Conservation (phyloP, 2,888 invertebrate genomes). For the Neoaliturus tenellus region DNA sequence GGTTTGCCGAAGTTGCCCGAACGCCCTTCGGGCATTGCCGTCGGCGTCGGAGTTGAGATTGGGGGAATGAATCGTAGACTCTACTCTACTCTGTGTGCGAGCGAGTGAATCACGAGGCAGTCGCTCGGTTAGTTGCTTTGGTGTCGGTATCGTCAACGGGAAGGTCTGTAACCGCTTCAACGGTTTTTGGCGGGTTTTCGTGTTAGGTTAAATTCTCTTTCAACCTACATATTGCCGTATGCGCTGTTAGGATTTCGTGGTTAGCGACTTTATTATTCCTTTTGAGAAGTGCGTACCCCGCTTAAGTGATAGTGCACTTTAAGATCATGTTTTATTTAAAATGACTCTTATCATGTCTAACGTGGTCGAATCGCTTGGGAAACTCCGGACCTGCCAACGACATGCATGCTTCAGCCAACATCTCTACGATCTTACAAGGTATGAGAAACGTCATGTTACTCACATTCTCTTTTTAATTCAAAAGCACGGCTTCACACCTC, state of each 20-base stretch:
- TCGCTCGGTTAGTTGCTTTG: not conserved
- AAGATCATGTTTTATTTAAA: not conserved
- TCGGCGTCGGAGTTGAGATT: not conserved
- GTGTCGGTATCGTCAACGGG: no score
- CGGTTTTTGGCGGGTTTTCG: not conserved
- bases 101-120: conserved; percentile 10
- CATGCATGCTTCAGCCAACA: not conserved
- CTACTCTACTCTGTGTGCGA: not conserved
- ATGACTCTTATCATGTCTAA: not conserved
- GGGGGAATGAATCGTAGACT: no score
- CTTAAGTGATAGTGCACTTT: not conserved
- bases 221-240: not conserved
- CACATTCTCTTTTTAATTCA: not conserved
- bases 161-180: not conserved
- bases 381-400: not conserved
- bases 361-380: not conserved
- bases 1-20: not conserved
- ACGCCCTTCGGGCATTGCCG: not conserved
- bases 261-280: not conserved
- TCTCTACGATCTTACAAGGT: no score
- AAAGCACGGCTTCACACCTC: not conserved
- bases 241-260: not conserved
- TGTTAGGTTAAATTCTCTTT: not conserved
- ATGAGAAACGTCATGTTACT: not conserved
- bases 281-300: not conserved